Evolutionary conservation across 2,797 vertebrate species (phyloP), one percentile per base, ranked within the genome.

Genomic region (Geotrypetes seraphini): DNA sequence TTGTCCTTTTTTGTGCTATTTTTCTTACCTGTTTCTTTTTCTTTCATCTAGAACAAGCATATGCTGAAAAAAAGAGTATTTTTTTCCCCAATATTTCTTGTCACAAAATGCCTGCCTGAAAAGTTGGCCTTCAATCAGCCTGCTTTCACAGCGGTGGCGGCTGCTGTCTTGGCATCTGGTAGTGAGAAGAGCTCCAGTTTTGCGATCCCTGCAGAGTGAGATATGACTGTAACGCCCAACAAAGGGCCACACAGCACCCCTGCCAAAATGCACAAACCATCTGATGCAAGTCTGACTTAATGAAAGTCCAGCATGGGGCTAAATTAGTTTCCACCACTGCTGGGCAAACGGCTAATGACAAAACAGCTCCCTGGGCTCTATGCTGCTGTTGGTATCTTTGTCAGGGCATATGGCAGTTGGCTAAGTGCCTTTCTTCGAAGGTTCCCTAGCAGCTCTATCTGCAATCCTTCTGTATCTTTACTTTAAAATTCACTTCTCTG

Each of bases 261-360:
- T 75, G 81, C 89, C 86, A 80, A 85, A 86, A 82, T 76, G 66
- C 72, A 81, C 74, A 58, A 82, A 85, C 87, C 90, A 91, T 95
- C 90, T 95, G 92, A 94, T 92, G 84, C 86, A 83, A 91, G 88
- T 89, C 88, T 85, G 88, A 91, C 88, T 90, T 97, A 95, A 96
- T 94, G 90, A 87, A 92, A 89, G 94, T 96, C 91, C 92, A 96
- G 91, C 91, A 93, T 96, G 95, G 91, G 89, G 91, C 90, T 92
- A 93, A 98, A 96, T 91, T 89, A 90, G 84, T 91, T 93, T 92
- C 83, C 79, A 83, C 86, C 88, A 79, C 87, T 84, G 86, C 91
- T 84, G 86, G 79, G 83, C 78, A 74, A 92, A 87, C 84, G 88
- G 89, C 91, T 96, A 92, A 96, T 96, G 95, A 91, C 78, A 75